Percentiles rank a stretch among this genome's conserved stretches.
phyloP scores from a whole-genome alignment of 2,113 vertebrate genomes.

The Gavialis gangeticus region DNA sequence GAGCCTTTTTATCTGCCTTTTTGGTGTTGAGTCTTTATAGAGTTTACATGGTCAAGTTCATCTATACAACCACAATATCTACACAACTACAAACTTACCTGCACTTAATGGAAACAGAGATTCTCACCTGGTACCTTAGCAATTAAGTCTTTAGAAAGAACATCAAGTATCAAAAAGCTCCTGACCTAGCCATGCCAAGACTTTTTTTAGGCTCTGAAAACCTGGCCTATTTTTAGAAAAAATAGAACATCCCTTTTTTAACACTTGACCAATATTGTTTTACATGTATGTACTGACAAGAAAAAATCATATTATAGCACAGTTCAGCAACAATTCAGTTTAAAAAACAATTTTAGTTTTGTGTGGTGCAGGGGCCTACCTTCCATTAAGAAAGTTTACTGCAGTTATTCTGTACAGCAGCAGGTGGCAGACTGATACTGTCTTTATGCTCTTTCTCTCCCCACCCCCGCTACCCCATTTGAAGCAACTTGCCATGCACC shows the following conservation, averaged over 20 bases:
- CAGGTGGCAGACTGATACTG: constrained; percentile 71
- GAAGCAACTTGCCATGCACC: no score
- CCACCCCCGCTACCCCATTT: no score
- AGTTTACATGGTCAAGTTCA: not conserved
- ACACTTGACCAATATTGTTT: not conserved
- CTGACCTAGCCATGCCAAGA: not conserved
- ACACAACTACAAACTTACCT: not conserved
- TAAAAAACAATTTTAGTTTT: not conserved
- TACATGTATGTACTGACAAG: not conserved
- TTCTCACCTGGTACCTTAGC: not conserved
- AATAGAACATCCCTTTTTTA: not conserved
- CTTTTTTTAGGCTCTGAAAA: no score
- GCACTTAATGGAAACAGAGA: not conserved
- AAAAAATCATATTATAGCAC: not conserved
- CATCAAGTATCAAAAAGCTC: not conserved
- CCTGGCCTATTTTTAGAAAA: not conserved
- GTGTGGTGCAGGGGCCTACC: not conserved
- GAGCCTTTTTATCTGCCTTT: fast-evolving
- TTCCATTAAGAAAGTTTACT: not conserved
- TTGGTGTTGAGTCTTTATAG: not conserved
- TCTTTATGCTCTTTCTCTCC: not conserved
- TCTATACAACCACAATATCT: fast-evolving
- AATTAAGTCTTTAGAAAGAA: not conserved
- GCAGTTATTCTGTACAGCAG: constrained; percentile 22
- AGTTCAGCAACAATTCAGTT: not conserved